Evolutionary conservation across 2,888 invertebrate genomes (phyloP), one percentile per base, ranked within the genome.

Genomic region (Eulithis testata): DNA sequence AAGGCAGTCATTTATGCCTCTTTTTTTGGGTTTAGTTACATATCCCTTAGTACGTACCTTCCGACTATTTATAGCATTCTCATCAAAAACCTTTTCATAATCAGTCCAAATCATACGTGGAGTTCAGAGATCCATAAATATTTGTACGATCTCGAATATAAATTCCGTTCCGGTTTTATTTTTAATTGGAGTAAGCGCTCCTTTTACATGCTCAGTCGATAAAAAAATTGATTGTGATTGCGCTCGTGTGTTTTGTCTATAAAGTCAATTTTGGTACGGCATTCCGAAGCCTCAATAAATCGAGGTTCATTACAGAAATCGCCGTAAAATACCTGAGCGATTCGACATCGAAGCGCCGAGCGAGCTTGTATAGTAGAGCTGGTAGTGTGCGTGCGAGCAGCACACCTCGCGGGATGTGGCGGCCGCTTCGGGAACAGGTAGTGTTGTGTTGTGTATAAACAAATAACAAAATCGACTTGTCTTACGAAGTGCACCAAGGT

Each of bases 391-490:
- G 77, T 73, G 77, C 75, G 75, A 51, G 58, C 75, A 74, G 72
- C 76, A 74, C 76, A 75, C 74, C 77, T 74, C 72, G 66, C 68
- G 21, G 66, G 57, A 59, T 61, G 53, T 69, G 63, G 60, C 69
- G 70, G 65, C 57, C 69, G 71, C 74, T 73, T 75, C 72, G 73
- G 78, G 82, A 88, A 88, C 91, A 91, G 91, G 91, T 91, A 91
- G 91, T 90, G 88, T 88, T 89, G 89, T 90, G 89, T 91, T 88
- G 89, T 92, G 90, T 91, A 89, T 91, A 92, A 91, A 92, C 92
- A 93, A 93, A 92, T 92, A 92, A 92, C 89, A 89, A 90, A 91
- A 90, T 90, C 90, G 89, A 89, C 89, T 91, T 90, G 92, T 91
- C 90, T 91, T 89, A 90, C 87, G 81, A 83, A 86, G 84, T 84